Evolutionary conservation across 2,888 invertebrate genomes (phyloP), one percentile per base, ranked within the genome.

Genomic region (Barypeithes pellucidus): DNA sequence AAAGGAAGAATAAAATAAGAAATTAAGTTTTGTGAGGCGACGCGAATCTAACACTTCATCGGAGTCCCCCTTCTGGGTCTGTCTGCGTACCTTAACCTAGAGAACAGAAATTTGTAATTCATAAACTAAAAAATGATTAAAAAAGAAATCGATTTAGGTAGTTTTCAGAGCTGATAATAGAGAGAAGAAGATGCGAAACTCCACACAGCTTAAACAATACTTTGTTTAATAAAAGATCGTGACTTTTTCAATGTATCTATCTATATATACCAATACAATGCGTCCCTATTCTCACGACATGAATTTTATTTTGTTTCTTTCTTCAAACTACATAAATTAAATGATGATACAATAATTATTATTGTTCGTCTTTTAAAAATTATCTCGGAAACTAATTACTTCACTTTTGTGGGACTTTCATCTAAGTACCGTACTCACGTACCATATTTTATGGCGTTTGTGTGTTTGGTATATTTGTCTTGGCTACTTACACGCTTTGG

Each of bases 321-420:
- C 22, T 39, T 5, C 18, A 36, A 60, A 41, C 2, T n/a, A 39
- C 60, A 41, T 41, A 20, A 60, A 60, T 41, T 60, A 60, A 22
- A 66, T 39, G 66, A 66, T 66, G 66, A 66, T 66, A 66, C 66
- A 66, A 66, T 66, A 39, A 66, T 62, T 62, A 66, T 62, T 62
- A 62, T 62, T 45, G 45, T 66, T 66, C 20, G 36, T 66, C 39
- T 66, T 36, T 66, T 66, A 33, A 52, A 36, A 66, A 66, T 54
- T 14, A 52, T 52, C 66, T 54, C n/a, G 52, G 22, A 33, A 52
- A 39, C 29, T 66, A 66, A 66, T 66, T 66, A 54, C 52, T 54
- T 54, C 50, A 47, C 54, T 52, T 65, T 66, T 66, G 66, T 66
- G 66, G 36, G 66, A 66, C 54, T 66, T 52, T 39, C 36, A 14